Evolutionary conservation across 2,797 vertebrate genomes (phyloP), one percentile per base, ranked within the genome.

Genomic region (Megalops cyprinoides): DNA sequence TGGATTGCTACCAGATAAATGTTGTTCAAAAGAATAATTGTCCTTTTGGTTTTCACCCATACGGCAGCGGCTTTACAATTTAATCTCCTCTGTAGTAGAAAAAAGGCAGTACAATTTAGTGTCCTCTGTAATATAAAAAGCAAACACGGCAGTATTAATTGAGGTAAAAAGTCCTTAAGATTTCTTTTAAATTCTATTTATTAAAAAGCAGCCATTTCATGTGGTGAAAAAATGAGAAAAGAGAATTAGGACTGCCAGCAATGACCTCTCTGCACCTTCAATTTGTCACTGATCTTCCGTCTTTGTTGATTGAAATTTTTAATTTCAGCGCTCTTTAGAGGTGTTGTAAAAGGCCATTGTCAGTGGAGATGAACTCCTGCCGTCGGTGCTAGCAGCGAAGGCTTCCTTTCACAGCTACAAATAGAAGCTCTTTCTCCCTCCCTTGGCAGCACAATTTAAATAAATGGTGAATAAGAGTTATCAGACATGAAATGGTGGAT

Each of bases 251-350:
- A 88, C 90, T 82, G 88, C 80, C 92, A 90, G 90, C 87, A 81
- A 88, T 95, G 92, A 94, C 91, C 92, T 91, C 93, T 92, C 90
- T 90, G 87, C 94, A 93, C 94, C 91, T 89, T 91, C 95, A 96
- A 94, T 97, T 96, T 97, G 95, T 96, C 96, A 95, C 93, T 91
- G 92, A 95, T 95, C 94, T 92, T 93, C 91, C 84, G 86, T 90
- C 91, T 96, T 97, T 97, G 94, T 96, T 96, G 95, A 94, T 96
- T 92, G 92, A 94, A 96, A 95, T 96, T 96, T 95, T 97, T 97
- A 96, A 97, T 97, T 98, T 97, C 95, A 93, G 93, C 91, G 92
- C 95, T 94, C 94, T 95, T 96, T 95, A 92, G 95, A 92, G 91
- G 89, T 93, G 94, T 93, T 93, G 89, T 97, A 93, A 95, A 96